A percentile compares a stretch with the other conserved stretches of the same genome.
Evolutionary conservation across 2,888 invertebrate genomes (phyloP).

Genomic region (Drosophila rellima): DNA sequence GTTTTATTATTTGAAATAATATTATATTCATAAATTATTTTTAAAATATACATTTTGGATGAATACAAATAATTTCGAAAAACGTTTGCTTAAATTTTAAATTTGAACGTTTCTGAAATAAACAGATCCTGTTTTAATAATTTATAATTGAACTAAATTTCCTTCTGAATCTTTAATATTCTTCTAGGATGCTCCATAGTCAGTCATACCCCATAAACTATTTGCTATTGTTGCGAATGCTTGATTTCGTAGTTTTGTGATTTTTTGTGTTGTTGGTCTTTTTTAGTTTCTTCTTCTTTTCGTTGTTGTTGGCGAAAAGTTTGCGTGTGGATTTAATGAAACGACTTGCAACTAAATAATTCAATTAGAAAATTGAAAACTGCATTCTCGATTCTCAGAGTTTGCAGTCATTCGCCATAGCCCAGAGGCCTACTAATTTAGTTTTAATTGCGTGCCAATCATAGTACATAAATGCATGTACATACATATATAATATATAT

Average conservation of each 20-base stretch:
- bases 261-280: conserved; percentile 8
- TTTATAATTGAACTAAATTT: too few relatives aligned
- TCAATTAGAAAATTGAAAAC: conserved; percentile 66
- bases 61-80: too few relatives aligned
- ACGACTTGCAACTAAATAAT: conserved; percentile 73
- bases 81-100: too few relatives aligned
- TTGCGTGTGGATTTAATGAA: conserved; percentile 61
- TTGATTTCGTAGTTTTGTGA: conserved; percentile 32
- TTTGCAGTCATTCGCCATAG: conserved; percentile 37
- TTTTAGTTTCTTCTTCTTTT: neutral
- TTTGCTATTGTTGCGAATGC: conserved; percentile 1
- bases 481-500: conserved; percentile 6
- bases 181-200: neutral
- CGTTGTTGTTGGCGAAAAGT: conserved; percentile 7
- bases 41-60: too few relatives aligned
- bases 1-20: too few relatives aligned
- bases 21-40: too few relatives aligned
- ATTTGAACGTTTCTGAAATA: too few relatives aligned
- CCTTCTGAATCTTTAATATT: too few relatives aligned
- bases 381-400: conserved; percentile 42
- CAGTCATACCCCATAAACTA: neutral
- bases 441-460: conserved; percentile 79
- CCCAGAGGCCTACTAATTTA: conserved; percentile 79
- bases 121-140: too few relatives aligned
- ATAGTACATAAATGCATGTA: conserved; percentile 23